These are phyloP conservation scores for Prolemur simus DNA, from an alignment of 2,113 vertebrate genomes.

Conservation along the genomic window DNA sequence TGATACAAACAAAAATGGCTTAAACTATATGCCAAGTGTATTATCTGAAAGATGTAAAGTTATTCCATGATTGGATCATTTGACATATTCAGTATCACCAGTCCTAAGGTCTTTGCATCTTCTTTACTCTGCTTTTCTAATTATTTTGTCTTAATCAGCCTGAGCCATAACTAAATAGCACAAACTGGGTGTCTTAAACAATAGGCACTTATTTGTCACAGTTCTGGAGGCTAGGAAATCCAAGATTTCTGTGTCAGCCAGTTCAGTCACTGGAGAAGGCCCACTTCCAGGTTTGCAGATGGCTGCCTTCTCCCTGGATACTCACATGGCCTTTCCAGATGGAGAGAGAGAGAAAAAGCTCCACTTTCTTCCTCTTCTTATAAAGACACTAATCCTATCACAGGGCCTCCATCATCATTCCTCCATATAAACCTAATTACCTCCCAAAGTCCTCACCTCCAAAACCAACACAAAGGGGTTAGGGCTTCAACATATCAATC, in stretches of 20 bases:
- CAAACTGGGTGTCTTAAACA: no score
- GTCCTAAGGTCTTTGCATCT: not conserved
- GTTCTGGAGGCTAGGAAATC: not conserved
- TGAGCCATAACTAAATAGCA: not conserved
- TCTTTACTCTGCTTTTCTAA: not conserved
- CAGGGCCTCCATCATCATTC: rapidly evolving
- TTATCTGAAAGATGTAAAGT: not conserved
- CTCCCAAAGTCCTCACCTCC: not conserved
- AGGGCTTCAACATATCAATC: not conserved
- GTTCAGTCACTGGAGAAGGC: not conserved
- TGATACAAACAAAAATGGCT: not conserved
- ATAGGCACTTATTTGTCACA: not conserved
- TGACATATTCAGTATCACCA: no score
- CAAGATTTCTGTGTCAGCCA: not conserved
- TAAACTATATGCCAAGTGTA: not conserved
- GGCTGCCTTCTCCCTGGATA: not conserved
- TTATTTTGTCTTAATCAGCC: not conserved
- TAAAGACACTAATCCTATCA: not conserved
- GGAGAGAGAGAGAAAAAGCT: not conserved
- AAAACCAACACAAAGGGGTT: not conserved
- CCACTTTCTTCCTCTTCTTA: not conserved
- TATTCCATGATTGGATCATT: no score
- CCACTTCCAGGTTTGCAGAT: not conserved
- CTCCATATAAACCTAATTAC: not conserved
- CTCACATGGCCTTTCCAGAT: not conserved